Base-by-base conservation (phyloP, 2,797 vertebrate species). In the Denticeps clupeoides region DNA sequence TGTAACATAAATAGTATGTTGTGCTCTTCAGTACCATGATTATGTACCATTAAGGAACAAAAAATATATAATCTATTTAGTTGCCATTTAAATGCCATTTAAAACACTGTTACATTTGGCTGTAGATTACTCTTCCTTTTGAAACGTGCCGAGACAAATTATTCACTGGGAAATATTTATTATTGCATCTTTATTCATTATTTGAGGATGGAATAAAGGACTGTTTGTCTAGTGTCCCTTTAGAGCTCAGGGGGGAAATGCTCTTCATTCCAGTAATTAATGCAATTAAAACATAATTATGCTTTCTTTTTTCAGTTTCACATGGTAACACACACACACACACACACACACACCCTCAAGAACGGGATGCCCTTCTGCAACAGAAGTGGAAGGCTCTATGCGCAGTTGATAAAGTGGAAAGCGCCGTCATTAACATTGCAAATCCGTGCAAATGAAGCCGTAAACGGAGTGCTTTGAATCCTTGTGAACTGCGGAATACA, bases 391-490 rank as follows among this genome's bases (percentile, higher is more conserved):
- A 62, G 48, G 72, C 67, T 67, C 68, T 66, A 60, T 70, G 72
- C 72, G 75, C 70, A 74, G 64, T 69, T 72, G 59, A 68, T 41
- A 27, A 49, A 56, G 23, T 31, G 23, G 27, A 35, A 53, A 41
- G 26, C 64, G 67, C 70, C 79, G 76, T 82, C 78, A 83, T 84
- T 86, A 82, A 68, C 81, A 82, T 82, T 68, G 73, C 68, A 82
- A 82, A 86, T 84, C 77, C 79, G 69, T 71, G 63, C 70, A 78
- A 83, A 82, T 83, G 75, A 82, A 80, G 69, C 72, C 69, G 70
- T 75, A 77, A 80, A 81, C 70, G 72, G 59, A 56, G 72, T 51
- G 45, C 72, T 74, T 71, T 73, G 71, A 78, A 78, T 68, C 70
- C 64, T 60, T 59, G 55, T 42, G 48, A 52, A 42, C 42, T 44